Base-by-base conservation (phyloP, 2,113 vertebrate genomes). In the Megalops atlanticus region DNA sequence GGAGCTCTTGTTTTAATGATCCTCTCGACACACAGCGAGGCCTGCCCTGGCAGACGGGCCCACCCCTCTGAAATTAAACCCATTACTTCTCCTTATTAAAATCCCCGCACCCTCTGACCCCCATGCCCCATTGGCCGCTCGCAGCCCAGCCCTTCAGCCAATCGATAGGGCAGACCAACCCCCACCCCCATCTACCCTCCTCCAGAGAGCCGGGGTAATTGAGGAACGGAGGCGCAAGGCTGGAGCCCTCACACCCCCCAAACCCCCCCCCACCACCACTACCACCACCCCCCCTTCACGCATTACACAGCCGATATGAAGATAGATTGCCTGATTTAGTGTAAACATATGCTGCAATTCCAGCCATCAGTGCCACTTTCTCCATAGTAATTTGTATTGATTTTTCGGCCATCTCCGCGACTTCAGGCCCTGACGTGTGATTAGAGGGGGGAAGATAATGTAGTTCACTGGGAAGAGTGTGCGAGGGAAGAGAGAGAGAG, bases 281-380 rank as follows among this genome's bases (percentile, higher is more conserved):
- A n/a, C 89, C 90, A 91, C 87, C 54, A 24, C 69, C 69, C 69
- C 68, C 15, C n/a, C 69, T 4, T 33, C 75, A 47, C 82, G 54
- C 93, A 90, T 91, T 87, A 92, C 92, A 89, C 82, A 86, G 82
- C 87, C 89, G 88, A 91, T 92, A 94, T 93, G 91, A 94, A 95
- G 93, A 95, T 94, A 93, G 93, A 95, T 95, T 92, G 92, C 92
- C 92, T 94, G 93, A 90, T 93, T 94, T 93, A 92, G 91, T 93
- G 91, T 93, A 93, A 94, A 94, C 94, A 94, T 92, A 93, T 94
- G 94, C 92, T 93, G 91, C 92, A 91, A 90, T 92, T 90, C 89
- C 89, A 94, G 92, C 87, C 91, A 94, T 93, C 92, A 93, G 91
- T 88, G 90, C 89, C 91, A 92, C 92, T 94, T 91, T 93, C 92